Percentiles rank a stretch among this genome's conserved stretches.
These are phyloP conservation scores for Tringa solitaria DNA, from an alignment of 2,113 vertebrate genomes.

Conservation along the genomic window DNA sequence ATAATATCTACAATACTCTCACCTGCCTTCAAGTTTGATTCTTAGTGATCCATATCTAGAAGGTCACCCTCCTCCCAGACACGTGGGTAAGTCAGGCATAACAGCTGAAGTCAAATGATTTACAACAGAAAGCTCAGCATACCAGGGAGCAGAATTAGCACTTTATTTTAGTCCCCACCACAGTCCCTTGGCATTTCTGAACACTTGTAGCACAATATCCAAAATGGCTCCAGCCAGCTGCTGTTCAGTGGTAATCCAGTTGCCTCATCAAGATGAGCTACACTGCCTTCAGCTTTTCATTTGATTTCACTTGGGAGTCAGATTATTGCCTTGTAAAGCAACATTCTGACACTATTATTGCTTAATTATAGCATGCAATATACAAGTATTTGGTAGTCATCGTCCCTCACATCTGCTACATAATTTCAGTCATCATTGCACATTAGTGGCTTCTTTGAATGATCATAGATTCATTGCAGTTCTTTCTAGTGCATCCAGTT, in stretches of 20 bases:
- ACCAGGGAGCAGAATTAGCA: background rate
- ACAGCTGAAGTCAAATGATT: background rate
- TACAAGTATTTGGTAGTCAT: slow-evolving; percentile 29
- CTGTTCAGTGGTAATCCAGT: slow-evolving; percentile 17
- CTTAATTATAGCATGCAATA: slow-evolving; percentile 30
- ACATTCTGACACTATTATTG: slow-evolving; percentile 34
- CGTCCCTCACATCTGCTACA: slow-evolving; percentile 11
- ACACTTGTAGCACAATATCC: background rate
- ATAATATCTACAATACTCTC: background rate
- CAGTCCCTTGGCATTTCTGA: background rate
- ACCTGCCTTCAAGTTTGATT: background rate
- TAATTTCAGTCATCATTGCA: slow-evolving; percentile 8
- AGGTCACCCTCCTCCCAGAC: background rate
- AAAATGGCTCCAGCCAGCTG: slow-evolving; percentile 21
- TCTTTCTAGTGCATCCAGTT: background rate
- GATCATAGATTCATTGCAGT: background rate
- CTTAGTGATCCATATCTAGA: background rate
- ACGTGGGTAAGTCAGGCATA: background rate
- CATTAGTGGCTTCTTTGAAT: background rate
- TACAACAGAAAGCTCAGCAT: background rate
- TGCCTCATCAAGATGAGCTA: slow-evolving; percentile 20
- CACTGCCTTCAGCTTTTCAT: slow-evolving; percentile 30
- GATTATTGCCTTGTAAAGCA: slow-evolving; percentile 58
- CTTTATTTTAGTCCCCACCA: background rate
- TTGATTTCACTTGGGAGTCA: slow-evolving; percentile 52